Evolutionary conservation across 2,888 invertebrate genomes (phyloP).

Genomic region (Coenonympha arcania): DNA sequence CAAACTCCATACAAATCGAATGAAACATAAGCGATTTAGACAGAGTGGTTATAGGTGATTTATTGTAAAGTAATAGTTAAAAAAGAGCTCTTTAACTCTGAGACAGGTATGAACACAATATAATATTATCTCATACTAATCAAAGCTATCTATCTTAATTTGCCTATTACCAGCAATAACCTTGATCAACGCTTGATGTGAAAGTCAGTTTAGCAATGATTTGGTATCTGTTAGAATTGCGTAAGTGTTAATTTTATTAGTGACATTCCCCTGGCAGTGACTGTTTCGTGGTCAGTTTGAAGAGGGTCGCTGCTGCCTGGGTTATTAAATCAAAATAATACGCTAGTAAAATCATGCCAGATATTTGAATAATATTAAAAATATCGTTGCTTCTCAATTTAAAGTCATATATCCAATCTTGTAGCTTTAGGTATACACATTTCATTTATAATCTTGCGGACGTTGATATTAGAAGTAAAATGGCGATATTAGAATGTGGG

Average conservation of each 20-base stretch:
- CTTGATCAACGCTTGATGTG: constrained; percentile 1
- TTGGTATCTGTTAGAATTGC: constrained; percentile 26
- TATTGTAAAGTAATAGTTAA: too few species aligned
- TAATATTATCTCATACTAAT: too few species aligned
- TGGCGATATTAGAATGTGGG: too few species aligned
- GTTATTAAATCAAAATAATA: constrained; percentile 59
- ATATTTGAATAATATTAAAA: too few species aligned
- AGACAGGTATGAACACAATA: too few species aligned
- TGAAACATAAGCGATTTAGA: too few species aligned
- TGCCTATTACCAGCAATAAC: not conserved
- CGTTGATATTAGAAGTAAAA: not conserved
- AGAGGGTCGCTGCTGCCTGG: constrained; percentile 35
- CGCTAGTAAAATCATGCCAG: too few species aligned
- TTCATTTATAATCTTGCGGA: not conserved
- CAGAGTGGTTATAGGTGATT: too few species aligned
- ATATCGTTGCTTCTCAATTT: not conserved
- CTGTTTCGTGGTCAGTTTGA: constrained; percentile 49
- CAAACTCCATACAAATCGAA: too few species aligned
- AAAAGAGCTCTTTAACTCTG: too few species aligned
- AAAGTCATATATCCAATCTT: not conserved
- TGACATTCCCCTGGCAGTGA: constrained; percentile 34
- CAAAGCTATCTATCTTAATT: not conserved
- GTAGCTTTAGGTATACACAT: not conserved
- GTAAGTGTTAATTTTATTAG: constrained; percentile 51
- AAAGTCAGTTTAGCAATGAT: constrained; percentile 16